Evolutionary conservation across 2,797 vertebrate species (phyloP).

Genomic region (Halcyon smyrnensis): DNA sequence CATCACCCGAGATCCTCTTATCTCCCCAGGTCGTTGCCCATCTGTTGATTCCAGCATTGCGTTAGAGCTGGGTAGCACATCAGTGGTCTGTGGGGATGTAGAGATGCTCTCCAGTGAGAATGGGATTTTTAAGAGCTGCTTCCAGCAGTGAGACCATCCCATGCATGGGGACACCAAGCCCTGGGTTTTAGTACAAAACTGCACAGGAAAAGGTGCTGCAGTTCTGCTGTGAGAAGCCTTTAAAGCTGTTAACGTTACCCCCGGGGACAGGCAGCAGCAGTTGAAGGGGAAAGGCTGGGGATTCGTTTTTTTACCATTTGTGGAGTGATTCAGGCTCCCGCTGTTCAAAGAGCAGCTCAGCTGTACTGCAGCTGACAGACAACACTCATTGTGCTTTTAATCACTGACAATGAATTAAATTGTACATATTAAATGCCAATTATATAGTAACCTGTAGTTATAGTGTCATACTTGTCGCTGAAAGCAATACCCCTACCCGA

Average conservation of each 20-base stretch:
- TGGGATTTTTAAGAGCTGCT: background rate
- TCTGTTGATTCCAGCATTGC: rapidly evolving
- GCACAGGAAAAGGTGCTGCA: background rate
- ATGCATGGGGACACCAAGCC: rapidly evolving
- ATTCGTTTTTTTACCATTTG: constrained; percentile 57
- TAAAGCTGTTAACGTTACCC: background rate
- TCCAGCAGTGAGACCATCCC: background rate
- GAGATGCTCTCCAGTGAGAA: background rate
- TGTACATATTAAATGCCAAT: constrained; percentile 73
- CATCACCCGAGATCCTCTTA: rapidly evolving
- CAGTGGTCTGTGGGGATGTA: background rate
- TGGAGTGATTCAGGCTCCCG: constrained; percentile 55
- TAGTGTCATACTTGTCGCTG: constrained; percentile 43
- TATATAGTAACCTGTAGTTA: constrained; percentile 72
- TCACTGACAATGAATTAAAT: constrained; percentile 75
- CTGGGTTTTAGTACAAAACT: background rate
- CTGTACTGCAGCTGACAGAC: constrained; percentile 65
- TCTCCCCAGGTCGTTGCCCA: rapidly evolving
- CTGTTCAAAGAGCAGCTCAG: constrained; percentile 66
- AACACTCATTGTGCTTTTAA: constrained; percentile 67
- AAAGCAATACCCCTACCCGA: constrained; percentile 32
- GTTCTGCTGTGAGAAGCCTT: background rate
- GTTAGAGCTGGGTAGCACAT: background rate
- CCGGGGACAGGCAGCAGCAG: background rate
- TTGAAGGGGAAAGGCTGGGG: background rate